Evolutionary conservation across 2,113 vertebrate genomes (phyloP), one percentile per base, ranked within the genome.

Genomic region (Corythoichthys intestinalis): DNA sequence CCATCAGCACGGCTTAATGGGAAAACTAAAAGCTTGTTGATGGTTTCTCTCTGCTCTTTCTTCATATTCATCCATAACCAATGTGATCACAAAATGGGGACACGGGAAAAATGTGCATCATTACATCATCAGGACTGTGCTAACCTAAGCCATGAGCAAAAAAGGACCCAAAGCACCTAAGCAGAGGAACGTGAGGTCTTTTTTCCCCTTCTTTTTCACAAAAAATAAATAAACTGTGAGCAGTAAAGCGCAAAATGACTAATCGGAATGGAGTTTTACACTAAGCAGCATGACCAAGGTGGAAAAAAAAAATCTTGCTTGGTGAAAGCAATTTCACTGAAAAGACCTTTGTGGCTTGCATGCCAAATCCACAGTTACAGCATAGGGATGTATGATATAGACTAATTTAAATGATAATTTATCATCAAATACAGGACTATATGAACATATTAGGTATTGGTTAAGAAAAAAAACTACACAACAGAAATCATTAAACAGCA

Each of bases 221-320:
- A 53, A 53, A 39, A 38, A 59, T 78, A 89, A 88, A 89, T 82
- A 88, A 85, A 85, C 67, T 48, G 56, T 44, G 49, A 66, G 73
- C 44, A 54, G 74, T 78, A 76, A 85, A 83, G 83, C 69, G 54
- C 71, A 8, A 48, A 72, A 46, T 77, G 86, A 86, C 79, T 88
- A 87, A 88, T 85, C 61, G 39, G 77, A 2, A 35, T 41, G 13
- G 65, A 71, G 69, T 66, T 77, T 65, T 70, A 67, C 82, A 79
- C 72, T 37, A 15, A 72, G 66, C 67, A 54, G 74, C 66, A 38
- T 77, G 84, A 82, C 77, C 38, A 9, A 38, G 20, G 50, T 54
- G 56, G 47, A 3, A 1, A 2, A 38, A 35, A 63, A 47, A 68
- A 13, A 70, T 77, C 79, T 79, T 78, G 70, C 74, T 20, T 17